Percentiles rank a stretch among this genome's conserved stretches.
Conservation (phyloP, 1,140 invertebrate species). For the Neodiprion virginianus region DNA sequence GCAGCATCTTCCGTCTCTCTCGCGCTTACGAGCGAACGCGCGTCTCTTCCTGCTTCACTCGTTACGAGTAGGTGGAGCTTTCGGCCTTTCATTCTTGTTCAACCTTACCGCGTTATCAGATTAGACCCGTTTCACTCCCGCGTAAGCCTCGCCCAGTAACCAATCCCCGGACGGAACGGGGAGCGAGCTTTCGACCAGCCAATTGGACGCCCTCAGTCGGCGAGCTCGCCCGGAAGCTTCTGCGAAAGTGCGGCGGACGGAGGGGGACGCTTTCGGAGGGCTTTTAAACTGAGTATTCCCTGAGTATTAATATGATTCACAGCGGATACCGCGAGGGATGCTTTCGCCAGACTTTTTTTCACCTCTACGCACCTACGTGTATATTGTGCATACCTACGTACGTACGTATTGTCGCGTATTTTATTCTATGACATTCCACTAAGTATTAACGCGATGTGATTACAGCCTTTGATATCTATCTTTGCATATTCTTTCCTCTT, state of each 20-base stretch:
- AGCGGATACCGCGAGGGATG: neutral
- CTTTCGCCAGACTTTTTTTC: neutral
- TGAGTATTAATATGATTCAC: conserved; percentile 5
- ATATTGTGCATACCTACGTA: no score
- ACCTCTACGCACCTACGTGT: no score
- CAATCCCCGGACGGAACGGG: conserved; percentile 41
- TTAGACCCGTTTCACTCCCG: conserved; percentile 33
- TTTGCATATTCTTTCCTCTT: no score
- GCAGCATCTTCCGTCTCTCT: conserved; percentile 15
- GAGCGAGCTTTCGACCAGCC: conserved; percentile 3
- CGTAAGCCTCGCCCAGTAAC: conserved; percentile 55
- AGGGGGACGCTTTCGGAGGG: conserved; percentile 6
- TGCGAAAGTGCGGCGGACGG: neutral
- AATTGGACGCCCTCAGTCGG: neutral
- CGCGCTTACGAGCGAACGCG: conserved; percentile 12
- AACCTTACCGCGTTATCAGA: conserved; percentile 25
- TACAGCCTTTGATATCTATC: no score
- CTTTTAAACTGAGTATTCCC: conserved; percentile 2
- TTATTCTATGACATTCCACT: no score
- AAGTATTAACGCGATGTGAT: no score
- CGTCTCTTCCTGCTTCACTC: conserved; percentile 5
- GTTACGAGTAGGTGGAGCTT: conserved; percentile 51
- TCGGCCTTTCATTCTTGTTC: conserved; percentile 33
- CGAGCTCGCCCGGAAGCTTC: neutral
- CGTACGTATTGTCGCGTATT: neutral